Evolutionary conservation across 2,113 vertebrate genomes (phyloP).

Genomic region (Corythoichthys haematopterus): DNA sequence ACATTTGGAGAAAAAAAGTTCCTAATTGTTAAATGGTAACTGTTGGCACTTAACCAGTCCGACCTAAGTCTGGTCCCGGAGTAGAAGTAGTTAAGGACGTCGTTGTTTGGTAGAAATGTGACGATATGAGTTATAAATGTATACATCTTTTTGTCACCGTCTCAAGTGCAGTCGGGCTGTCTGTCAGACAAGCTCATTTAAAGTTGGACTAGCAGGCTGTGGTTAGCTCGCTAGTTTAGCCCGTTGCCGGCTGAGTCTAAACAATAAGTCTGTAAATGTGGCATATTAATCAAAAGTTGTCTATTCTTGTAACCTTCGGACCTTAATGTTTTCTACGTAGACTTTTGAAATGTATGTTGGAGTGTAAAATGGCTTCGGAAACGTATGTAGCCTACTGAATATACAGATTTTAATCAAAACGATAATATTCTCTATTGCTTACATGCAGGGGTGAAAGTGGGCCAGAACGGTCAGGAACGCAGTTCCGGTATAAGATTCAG

Average conservation of each 20-base stretch:
- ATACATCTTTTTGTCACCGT: not conserved
- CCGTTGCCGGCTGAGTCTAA: slow-evolving; percentile 6
- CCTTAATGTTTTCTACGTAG: not conserved
- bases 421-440: not conserved
- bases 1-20: not conserved
- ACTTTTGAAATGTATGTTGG: not conserved
- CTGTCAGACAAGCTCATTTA: slow-evolving; percentile 11
- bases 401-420: not conserved
- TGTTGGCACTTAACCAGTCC: slow-evolving; percentile 34
- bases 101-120: not conserved
- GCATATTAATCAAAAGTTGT: not conserved
- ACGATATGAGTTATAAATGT: not conserved
- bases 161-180: not conserved
- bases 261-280: slow-evolving; percentile 8
- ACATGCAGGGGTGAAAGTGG: not conserved
- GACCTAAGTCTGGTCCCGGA: slow-evolving; percentile 20
- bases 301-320: not conserved
- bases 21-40: slow-evolving; percentile 38
- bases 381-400: not conserved
- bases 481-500: no score
- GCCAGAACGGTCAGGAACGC: no score
- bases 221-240: slow-evolving; percentile 43
- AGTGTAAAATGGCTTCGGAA: not conserved
- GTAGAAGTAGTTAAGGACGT: not conserved
- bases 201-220: slow-evolving; percentile 44